These are phyloP conservation scores for Siniperca knerii DNA, from an alignment of 2,113 vertebrate species.

Conservation along the genomic window DNA sequence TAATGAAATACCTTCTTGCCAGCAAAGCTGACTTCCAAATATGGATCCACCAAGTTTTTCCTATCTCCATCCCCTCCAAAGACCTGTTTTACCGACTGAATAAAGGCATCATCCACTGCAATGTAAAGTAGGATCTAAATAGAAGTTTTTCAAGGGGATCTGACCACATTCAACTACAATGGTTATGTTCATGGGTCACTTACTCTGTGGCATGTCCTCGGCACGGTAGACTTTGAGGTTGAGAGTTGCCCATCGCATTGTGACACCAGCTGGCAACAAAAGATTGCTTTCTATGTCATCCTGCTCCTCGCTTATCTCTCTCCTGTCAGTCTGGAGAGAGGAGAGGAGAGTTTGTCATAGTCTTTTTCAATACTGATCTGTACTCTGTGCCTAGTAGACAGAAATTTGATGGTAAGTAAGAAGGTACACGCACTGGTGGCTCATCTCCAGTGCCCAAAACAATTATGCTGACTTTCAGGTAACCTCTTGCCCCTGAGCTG, in stretches of 20 bases:
- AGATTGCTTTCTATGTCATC: slow-evolving; percentile 97
- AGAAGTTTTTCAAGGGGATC: neutral
- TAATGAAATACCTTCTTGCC: slow-evolving; percentile 91
- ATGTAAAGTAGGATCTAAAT: slow-evolving; percentile 31
- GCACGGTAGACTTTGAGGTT: slow-evolving; percentile 95
- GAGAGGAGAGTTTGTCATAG: neutral
- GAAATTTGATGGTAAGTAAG: neutral
- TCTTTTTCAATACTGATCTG: slow-evolving; percentile 4
- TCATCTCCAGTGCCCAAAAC: slow-evolving; percentile 94
- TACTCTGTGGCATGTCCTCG: slow-evolving; percentile 98
- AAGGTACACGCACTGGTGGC: slow-evolving; percentile 83
- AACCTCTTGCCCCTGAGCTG: slow-evolving; percentile 91
- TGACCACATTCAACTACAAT: neutral
- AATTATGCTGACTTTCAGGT: slow-evolving; percentile 97
- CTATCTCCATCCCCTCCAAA: slow-evolving; percentile 92
- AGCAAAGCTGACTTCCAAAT: slow-evolving; percentile 96
- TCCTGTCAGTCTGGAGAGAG: slow-evolving; percentile 86
- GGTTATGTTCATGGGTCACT: neutral
- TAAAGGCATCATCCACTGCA: slow-evolving; percentile 96
- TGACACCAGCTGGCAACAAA: slow-evolving; percentile 90
- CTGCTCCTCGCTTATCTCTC: slow-evolving; percentile 85
- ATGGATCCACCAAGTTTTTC: slow-evolving; percentile 98
- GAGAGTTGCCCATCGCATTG: slow-evolving; percentile 91
- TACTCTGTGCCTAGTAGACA: neutral
- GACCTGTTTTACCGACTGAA: slow-evolving; percentile 91